Percentiles rank a stretch among this genome's conserved stretches.
Evolutionary conservation across 2,888 invertebrate species (phyloP).

Genomic region (Hartigia nigra): DNA sequence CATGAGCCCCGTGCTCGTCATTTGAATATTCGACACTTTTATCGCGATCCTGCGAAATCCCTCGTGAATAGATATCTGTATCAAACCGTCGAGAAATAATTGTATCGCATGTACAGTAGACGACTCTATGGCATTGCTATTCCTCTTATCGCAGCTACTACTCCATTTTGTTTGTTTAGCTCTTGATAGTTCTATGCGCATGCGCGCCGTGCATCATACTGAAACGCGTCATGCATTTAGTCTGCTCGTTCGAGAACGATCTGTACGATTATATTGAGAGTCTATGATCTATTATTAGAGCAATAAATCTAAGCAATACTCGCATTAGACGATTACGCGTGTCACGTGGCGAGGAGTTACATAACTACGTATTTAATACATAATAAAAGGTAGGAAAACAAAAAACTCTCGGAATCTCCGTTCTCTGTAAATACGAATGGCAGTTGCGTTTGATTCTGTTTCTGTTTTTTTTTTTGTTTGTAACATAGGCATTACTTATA

Average conservation of each 20-base stretch:
- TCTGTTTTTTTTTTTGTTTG: not conserved
- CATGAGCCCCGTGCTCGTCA: not conserved
- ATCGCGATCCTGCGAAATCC: not conserved
- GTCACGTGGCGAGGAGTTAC: not conserved
- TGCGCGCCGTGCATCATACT: not conserved
- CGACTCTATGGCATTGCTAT: not conserved
- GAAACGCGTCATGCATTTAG: not conserved
- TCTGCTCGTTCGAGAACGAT: constrained; percentile 20
- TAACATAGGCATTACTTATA: constrained; percentile 25
- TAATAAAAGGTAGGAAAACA: not conserved
- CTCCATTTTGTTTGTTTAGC: not conserved
- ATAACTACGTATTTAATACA: not conserved
- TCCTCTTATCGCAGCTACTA: not conserved
- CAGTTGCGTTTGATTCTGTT: not conserved
- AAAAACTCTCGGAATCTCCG: not conserved
- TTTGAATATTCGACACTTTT: not conserved
- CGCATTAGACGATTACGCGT: constrained; percentile 20
- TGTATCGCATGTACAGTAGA: constrained; percentile 45
- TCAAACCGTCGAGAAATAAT: not conserved
- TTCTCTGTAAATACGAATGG: constrained; percentile 4
- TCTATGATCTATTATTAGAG: constrained; percentile 25
- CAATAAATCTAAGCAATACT: constrained; percentile 55
- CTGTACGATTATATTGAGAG: constrained; percentile 30
- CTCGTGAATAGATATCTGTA: not conserved
- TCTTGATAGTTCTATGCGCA: not conserved